Evolutionary conservation across 2,113 vertebrate species (phyloP).

Genomic region (Dasyprocta punctata): DNA sequence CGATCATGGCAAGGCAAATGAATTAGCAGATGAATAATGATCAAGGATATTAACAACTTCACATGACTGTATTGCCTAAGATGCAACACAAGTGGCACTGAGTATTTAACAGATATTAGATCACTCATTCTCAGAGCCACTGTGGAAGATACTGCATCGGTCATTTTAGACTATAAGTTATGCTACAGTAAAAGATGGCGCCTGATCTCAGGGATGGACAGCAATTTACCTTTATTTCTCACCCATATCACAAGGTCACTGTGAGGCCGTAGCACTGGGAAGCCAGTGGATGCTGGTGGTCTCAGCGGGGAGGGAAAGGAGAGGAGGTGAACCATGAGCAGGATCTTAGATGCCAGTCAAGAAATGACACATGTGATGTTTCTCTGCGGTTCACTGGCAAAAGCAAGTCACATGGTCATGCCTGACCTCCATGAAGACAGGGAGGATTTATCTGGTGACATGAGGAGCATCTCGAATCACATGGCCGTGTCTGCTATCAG

Average conservation of each 20-base stretch:
- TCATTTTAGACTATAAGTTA: not conserved
- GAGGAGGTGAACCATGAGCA: not conserved
- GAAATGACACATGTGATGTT: not conserved
- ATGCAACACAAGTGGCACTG: not conserved
- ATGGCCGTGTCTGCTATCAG: too few species aligned
- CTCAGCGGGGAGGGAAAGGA: not conserved
- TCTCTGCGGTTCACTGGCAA: not conserved
- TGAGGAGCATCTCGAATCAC: not conserved
- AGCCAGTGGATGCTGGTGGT: not conserved
- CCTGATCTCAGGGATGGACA: not conserved
- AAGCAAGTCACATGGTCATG: not conserved
- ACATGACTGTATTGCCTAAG: not conserved
- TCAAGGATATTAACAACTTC: not conserved
- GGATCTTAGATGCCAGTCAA: not conserved
- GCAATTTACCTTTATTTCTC: not conserved
- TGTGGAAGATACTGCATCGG: not conserved
- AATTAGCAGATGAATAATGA: not conserved
- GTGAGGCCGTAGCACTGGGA: not conserved
- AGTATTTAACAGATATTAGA: not conserved
- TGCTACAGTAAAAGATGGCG: not conserved
- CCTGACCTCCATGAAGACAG: not conserved
- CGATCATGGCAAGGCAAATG: not conserved
- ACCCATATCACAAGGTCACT: accelerated
- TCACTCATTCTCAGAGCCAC: not conserved
- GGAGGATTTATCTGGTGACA: not conserved